Evolutionary conservation across 2,113 vertebrate species (phyloP).

Genomic region (Suncus etruscus): DNA sequence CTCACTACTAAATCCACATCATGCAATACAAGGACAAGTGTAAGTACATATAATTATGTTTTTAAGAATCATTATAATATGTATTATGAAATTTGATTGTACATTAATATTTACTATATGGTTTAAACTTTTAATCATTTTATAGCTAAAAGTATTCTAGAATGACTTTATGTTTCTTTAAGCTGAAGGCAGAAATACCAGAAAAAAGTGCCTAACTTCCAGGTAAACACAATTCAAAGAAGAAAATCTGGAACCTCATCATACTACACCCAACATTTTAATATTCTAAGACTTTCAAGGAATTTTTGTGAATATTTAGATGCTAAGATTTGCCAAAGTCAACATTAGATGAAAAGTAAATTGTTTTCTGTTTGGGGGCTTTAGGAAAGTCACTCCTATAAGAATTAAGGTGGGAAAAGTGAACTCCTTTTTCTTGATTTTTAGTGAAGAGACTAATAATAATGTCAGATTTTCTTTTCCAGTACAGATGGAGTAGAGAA

Average conservation of each 20-base stretch:
- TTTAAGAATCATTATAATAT: background rate
- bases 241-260: background rate
- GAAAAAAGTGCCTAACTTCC: background rate
- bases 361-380: background rate
- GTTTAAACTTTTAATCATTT: too few species aligned
- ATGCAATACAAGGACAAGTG: too few species aligned
- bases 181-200: too few species aligned
- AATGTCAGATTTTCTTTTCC: background rate
- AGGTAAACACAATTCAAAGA: background rate
- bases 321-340: background rate
- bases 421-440: background rate
- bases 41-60: background rate
- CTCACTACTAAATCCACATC: too few species aligned
- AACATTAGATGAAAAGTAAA: background rate
- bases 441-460: background rate
- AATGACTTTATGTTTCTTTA: background rate
- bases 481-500: background rate
- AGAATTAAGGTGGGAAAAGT: background rate
- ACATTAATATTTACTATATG: background rate
- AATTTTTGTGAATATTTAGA: background rate
- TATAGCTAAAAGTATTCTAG: background rate
- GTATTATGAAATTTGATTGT: background rate
- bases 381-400: background rate
- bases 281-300: background rate
- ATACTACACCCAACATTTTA: background rate